These are phyloP conservation scores for Basileuterus tristriatus DNA, from an alignment of 2,797 vertebrate genomes.

Conservation along the genomic window DNA sequence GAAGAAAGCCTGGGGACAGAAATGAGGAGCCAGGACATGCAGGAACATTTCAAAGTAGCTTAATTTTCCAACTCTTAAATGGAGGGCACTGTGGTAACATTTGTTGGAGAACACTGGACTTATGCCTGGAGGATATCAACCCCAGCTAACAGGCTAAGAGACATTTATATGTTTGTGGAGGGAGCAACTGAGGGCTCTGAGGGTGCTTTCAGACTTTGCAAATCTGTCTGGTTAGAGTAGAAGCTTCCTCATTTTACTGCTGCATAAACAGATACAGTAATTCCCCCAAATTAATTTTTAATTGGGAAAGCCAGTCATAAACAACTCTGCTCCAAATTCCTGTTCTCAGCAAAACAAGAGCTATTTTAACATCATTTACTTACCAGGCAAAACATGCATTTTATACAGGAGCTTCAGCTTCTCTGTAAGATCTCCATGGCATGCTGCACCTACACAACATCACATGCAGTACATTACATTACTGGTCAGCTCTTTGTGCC, in stretches of 20 bases:
- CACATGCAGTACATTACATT: neutral
- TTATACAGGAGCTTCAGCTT: constrained; percentile 95
- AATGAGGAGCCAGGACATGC: neutral
- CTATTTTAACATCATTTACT: constrained; percentile 52
- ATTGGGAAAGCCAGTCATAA: neutral
- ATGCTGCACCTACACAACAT: constrained; percentile 84
- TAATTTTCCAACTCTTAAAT: neutral
- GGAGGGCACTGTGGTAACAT: neutral
- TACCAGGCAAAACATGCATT: constrained; percentile 94
- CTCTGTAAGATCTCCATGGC: constrained; percentile 92
- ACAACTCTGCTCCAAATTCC: neutral
- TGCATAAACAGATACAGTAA: neutral
- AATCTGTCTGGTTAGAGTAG: neutral
- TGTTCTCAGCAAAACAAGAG: neutral
- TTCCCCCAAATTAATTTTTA: neutral
- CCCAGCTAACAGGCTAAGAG: neutral
- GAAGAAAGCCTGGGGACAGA: neutral
- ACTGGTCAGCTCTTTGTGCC: neutral
- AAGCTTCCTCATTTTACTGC: neutral
- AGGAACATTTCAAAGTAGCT: neutral
- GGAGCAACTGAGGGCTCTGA: neutral
- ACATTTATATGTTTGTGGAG: neutral
- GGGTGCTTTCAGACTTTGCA: neutral
- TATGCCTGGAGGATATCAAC: neutral
- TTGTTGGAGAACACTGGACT: neutral